Evolutionary conservation across 2,888 invertebrate genomes (phyloP), one percentile per base, ranked within the genome.

Genomic region (Pycnomerus fuliginosus): DNA sequence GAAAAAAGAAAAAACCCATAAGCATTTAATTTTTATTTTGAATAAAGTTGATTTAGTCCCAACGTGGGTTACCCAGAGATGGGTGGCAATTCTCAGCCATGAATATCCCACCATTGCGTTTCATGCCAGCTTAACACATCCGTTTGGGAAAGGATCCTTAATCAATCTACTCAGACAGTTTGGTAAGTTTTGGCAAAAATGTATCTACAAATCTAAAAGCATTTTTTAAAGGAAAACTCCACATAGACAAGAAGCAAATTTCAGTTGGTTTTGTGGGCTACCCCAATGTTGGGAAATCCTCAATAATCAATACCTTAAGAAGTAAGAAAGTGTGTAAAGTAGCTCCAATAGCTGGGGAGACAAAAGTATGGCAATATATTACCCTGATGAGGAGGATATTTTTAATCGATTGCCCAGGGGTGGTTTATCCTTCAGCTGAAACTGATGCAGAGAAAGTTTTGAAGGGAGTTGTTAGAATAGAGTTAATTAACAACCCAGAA

Each of bases 351-450:
- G 98, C 99, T 42, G 99, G 99, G 3, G 92, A 93, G 73, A 93
- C 92, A 1, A 93, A 93, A 76, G 96, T 98, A 1, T 99, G 99
- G 99, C 99, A 99, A 70, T 99, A 99, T 68, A 95, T 99, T 25
- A 97, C 98, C 1, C 74, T 99, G 37, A 99, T 99, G 98, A 85
- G 84, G 60, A 80, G 92, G 58, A 98, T 99, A 65, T 99, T 90
- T 70, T 77, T 99, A 8, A 97, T 99, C 58, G 99, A 99, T 76
- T 99, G 98, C 71, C 99, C 99, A 2, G 99, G 99, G 20, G 90
- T 99, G 38, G 99, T 99, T 3, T 97, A 97, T 74, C 96, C 98
- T 4, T 89, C 91, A 5, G 92, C 93, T 8, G 97, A 98, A 75
- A 89, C 92, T 1, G 97, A 99, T 58, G 87, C 91, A 1, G 91